Evolutionary conservation across 2,888 invertebrate genomes (phyloP).

Genomic region (Ganaspis brasiliensis): DNA sequence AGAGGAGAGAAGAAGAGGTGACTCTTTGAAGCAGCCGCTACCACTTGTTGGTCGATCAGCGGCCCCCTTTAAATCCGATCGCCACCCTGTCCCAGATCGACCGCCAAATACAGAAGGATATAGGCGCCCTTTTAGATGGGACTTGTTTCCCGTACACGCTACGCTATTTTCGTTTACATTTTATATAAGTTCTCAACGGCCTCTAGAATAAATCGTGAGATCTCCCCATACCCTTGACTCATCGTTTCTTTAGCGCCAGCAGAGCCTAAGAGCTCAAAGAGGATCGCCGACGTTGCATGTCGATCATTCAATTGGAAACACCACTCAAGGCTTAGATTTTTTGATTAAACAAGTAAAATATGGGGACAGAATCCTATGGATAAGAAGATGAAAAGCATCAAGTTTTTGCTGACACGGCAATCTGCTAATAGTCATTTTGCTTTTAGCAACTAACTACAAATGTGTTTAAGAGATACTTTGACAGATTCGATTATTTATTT

Average conservation of each 20-base stretch:
- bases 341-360: conserved; percentile 34
- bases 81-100: conserved; percentile 65
- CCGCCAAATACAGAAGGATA: conserved; percentile 64
- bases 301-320: conserved; percentile 43
- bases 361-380: background rate
- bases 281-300: conserved; percentile 37
- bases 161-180: conserved; percentile 75
- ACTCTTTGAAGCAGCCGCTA: conserved; percentile 75
- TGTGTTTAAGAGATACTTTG: too few species aligned
- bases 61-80: conserved; percentile 77
- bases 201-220: conserved; percentile 68
- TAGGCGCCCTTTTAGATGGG: conserved; percentile 65
- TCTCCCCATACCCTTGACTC: background rate
- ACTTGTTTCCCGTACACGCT: conserved; percentile 69
- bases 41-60: conserved; percentile 77
- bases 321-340: conserved; percentile 25
- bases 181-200: conserved; percentile 65
- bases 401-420: background rate
- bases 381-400: background rate
- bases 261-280: conserved; percentile 37
- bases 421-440: background rate
- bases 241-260: conserved; percentile 43
- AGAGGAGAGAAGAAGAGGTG: conserved; percentile 60
- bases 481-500: too few species aligned
- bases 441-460: background rate